These are phyloP conservation scores for Archocentrus centrarchus DNA, from an alignment of 2,113 vertebrate species.

Conservation along the genomic window DNA sequence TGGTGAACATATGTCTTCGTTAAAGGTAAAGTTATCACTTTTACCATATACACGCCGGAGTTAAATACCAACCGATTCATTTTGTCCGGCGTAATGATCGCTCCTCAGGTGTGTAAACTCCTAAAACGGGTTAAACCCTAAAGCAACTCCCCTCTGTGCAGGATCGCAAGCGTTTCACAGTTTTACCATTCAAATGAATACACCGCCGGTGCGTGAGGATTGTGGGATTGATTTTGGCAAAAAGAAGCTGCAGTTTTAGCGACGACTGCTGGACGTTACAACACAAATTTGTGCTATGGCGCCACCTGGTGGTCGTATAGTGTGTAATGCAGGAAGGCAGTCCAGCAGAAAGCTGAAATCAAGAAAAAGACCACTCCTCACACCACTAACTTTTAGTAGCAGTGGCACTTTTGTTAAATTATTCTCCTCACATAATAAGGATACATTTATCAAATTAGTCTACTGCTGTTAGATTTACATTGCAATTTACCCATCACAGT, in stretches of 20 bases:
- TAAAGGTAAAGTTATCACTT: not conserved
- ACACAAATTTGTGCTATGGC: not conserved
- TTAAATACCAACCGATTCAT: slow-evolving; percentile 70
- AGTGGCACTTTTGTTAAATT: not conserved
- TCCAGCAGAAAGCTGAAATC: not conserved
- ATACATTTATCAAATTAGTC: not conserved
- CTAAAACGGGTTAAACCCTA: slow-evolving; percentile 30
- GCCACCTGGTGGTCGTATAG: slow-evolving; percentile 11
- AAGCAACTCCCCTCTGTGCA: not conserved
- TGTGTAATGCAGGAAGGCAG: not conserved
- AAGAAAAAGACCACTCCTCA: not conserved
- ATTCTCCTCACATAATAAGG: not conserved
- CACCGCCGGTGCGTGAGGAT: slow-evolving; percentile 69
- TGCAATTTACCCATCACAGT: not conserved
- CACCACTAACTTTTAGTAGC: not conserved
- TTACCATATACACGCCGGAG: not conserved
- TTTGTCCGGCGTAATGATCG: slow-evolving; percentile 10
- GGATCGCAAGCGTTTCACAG: slow-evolving; percentile 29
- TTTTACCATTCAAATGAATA: slow-evolving; percentile 79
- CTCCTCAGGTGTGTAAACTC: slow-evolving; percentile 11
- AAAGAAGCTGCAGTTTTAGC: slow-evolving; percentile 34
- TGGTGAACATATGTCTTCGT: slow-evolving; percentile 48
- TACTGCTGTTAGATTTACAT: not conserved
- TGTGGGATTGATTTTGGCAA: slow-evolving; percentile 75
- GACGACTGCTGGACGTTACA: slow-evolving; percentile 55